These are phyloP conservation scores for Prorops nasuta DNA, from an alignment of 1,140 invertebrate species.

Conservation along the genomic window DNA sequence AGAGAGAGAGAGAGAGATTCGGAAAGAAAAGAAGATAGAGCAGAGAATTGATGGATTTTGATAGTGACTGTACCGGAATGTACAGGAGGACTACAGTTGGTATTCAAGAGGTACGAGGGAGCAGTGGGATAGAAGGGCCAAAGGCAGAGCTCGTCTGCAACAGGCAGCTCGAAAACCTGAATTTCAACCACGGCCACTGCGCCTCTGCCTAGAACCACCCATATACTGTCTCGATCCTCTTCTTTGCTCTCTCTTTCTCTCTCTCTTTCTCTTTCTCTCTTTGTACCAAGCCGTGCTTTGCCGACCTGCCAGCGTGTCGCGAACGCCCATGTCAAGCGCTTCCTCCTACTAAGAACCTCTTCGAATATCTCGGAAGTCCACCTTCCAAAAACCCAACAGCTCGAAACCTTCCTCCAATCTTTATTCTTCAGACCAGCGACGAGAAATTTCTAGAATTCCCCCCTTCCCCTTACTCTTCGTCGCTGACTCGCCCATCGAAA, in stretches of 20 bases:
- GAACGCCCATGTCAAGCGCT: too few relatives aligned
- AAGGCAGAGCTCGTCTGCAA: conserved; percentile 33
- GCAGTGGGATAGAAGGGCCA: conserved; percentile 39
- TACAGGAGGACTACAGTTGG: conserved; percentile 22
- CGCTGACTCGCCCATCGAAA: too few relatives aligned
- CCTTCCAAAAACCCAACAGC: too few relatives aligned
- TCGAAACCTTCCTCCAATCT: too few relatives aligned
- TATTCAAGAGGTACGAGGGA: conserved; percentile 33
- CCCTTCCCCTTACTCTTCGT: too few relatives aligned
- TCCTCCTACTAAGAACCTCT: too few relatives aligned
- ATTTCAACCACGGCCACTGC: conserved; percentile 37
- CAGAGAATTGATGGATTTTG: too few relatives aligned
- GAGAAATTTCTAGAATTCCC: too few relatives aligned
- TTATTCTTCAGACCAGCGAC: too few relatives aligned
- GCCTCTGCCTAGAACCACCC: background rate
- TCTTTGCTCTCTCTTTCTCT: conserved; percentile 8
- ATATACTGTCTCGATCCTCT: background rate
- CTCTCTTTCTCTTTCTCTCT: conserved; percentile 3
- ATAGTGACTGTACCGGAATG: conserved; percentile 7
- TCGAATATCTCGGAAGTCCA: too few relatives aligned
- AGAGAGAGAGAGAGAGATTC: background rate
- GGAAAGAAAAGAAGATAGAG: too few relatives aligned
- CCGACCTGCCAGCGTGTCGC: background rate
- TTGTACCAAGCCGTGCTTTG: conserved; percentile 15
- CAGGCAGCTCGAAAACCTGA: conserved; percentile 41